Evolutionary conservation across 2,113 vertebrate genomes (phyloP).

Genomic region (Irena cyanogastra): DNA sequence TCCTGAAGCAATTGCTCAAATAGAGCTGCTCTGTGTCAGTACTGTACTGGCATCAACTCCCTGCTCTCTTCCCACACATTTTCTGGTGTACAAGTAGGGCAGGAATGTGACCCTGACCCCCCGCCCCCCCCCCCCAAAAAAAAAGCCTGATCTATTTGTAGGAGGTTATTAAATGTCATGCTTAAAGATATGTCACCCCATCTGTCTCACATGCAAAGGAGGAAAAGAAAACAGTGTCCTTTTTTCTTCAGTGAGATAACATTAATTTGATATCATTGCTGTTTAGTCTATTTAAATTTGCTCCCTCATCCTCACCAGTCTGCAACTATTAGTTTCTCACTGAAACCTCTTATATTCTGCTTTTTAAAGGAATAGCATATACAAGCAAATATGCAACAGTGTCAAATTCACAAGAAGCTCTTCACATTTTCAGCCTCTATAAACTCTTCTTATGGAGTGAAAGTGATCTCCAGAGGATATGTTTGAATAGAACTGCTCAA

Average conservation of each 20-base stretch:
- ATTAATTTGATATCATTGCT: neutral
- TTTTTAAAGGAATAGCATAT: neutral
- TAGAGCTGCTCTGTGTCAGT: neutral
- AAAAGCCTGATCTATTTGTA: neutral
- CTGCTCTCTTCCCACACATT: neutral
- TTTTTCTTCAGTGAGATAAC: neutral
- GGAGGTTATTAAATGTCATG: neutral
- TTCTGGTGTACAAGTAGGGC: neutral
- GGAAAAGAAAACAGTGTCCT: fast-evolving
- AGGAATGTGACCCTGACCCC: neutral
- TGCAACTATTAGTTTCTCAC: neutral
- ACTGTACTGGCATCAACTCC: neutral
- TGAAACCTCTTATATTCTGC: neutral
- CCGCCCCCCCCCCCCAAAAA: too few relatives aligned
- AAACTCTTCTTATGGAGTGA: neutral
- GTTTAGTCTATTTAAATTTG: neutral
- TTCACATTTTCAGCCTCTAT: neutral
- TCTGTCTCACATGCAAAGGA: neutral
- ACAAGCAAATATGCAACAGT: neutral
- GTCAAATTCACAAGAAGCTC: neutral
- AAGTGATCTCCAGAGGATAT: neutral
- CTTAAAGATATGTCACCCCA: neutral
- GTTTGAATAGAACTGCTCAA: neutral
- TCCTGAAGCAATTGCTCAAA: slow-evolving; percentile 22
- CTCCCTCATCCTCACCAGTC: neutral